These are phyloP conservation scores for Sebastes cheni DNA, from an alignment of 2,797 vertebrate species.

Conservation along the genomic window DNA sequence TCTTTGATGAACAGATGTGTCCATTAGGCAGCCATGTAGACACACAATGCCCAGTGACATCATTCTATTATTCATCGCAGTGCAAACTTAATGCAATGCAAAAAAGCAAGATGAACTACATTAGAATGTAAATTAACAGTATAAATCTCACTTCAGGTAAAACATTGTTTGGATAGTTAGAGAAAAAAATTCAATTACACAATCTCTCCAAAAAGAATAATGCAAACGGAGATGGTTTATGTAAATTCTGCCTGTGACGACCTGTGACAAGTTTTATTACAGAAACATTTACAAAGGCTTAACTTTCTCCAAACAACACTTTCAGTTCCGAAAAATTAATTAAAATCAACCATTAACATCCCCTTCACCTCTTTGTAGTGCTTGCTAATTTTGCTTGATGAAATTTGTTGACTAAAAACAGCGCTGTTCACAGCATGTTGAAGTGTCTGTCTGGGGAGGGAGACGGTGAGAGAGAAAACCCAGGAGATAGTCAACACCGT, in stretches of 20 bases:
- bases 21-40: slow-evolving; percentile 33
- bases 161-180: slow-evolving; percentile 31
- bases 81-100: slow-evolving; percentile 23
- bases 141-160: slow-evolving; percentile 27
- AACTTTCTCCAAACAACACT: neutral
- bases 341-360: neutral
- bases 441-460: neutral
- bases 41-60: slow-evolving; percentile 27
- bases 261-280: neutral
- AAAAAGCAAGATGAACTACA: slow-evolving; percentile 18
- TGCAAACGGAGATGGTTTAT: neutral
- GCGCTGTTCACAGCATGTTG: neutral
- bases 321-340: neutral
- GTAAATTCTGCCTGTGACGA: neutral
- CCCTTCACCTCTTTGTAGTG: neutral
- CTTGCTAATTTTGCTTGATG: neutral
- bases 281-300: neutral
- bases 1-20: slow-evolving; percentile 45
- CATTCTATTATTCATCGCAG: slow-evolving; percentile 49
- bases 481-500: neutral
- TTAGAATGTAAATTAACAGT: neutral
- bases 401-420: neutral
- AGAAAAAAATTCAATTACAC: slow-evolving; percentile 39
- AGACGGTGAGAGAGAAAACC: neutral
- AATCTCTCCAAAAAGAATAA: neutral